phyloP scores from a whole-genome alignment of 2,113 vertebrate species.

The Phalacrocorax carbo region DNA sequence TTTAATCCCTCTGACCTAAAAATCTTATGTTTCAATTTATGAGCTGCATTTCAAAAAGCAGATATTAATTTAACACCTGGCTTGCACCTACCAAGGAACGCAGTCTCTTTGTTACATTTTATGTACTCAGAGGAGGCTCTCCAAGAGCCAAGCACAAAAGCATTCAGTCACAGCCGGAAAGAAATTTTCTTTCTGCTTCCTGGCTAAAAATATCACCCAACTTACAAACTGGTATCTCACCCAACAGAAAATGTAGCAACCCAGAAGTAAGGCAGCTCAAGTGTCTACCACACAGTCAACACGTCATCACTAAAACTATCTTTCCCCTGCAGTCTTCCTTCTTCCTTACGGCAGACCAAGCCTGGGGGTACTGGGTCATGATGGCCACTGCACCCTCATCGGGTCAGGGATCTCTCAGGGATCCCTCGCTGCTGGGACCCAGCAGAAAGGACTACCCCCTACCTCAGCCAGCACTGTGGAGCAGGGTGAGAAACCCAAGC shows the following conservation, averaged over 20 bases:
- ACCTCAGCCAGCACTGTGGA: background rate
- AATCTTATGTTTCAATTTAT: background rate
- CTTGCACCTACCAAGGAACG: background rate
- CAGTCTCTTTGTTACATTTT: background rate
- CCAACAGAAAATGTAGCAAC: background rate
- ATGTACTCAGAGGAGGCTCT: background rate
- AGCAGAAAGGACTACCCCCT: background rate
- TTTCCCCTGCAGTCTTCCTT: background rate
- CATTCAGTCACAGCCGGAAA: background rate
- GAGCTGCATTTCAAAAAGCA: background rate
- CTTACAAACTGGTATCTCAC: background rate
- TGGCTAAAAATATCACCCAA: background rate
- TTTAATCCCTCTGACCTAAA: background rate
- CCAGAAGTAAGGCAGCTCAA: background rate
- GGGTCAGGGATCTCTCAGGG: rapidly evolving
- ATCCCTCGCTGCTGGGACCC: background rate
- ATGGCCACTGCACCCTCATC: background rate
- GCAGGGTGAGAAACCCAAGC: background rate
- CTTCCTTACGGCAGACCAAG: background rate
- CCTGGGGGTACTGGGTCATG: background rate
- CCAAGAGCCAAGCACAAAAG: background rate
- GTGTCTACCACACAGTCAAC: background rate
- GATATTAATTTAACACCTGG: background rate
- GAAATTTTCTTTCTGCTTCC: background rate
- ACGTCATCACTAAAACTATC: background rate